Percentiles rank a stretch among this genome's conserved stretches.
Conservation (phyloP, 2,888 invertebrate species). For the Lasioglossum villosulum region DNA sequence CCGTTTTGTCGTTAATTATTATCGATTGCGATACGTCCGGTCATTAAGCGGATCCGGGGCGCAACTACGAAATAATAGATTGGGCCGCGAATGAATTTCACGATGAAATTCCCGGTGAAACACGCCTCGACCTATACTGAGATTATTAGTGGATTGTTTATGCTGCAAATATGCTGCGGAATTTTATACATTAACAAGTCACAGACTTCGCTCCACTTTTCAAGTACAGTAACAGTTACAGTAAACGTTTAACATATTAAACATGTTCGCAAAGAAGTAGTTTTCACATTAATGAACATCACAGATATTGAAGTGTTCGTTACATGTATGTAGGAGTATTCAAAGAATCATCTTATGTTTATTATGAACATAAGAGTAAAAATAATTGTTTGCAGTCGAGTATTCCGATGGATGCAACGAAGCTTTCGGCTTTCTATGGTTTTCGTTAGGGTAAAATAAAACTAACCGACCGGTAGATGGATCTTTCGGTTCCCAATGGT, state of each 20-base stretch:
- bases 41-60: conserved; percentile 29
- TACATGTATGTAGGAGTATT: no score
- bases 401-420: not conserved
- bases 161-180: no score
- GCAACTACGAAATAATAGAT: conserved; percentile 38
- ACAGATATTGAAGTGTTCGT: no score
- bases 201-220: no score
- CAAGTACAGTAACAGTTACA: no score
- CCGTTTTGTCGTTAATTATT: conserved; percentile 58
- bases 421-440: not conserved
- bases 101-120: not conserved
- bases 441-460: not conserved
- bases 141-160: not conserved
- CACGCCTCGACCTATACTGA: not conserved
- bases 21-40: conserved; percentile 61
- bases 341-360: not conserved
- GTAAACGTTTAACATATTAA: no score
- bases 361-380: not conserved
- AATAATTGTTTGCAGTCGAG: not conserved
- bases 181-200: not conserved
- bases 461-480: not conserved
- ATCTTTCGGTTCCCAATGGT: conserved; percentile 3
- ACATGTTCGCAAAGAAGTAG: no score
- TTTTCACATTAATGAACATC: no score
- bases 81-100: not conserved